phyloP scores from a whole-genome alignment of 2,113 vertebrate species.

The Melierax canorus region DNA sequence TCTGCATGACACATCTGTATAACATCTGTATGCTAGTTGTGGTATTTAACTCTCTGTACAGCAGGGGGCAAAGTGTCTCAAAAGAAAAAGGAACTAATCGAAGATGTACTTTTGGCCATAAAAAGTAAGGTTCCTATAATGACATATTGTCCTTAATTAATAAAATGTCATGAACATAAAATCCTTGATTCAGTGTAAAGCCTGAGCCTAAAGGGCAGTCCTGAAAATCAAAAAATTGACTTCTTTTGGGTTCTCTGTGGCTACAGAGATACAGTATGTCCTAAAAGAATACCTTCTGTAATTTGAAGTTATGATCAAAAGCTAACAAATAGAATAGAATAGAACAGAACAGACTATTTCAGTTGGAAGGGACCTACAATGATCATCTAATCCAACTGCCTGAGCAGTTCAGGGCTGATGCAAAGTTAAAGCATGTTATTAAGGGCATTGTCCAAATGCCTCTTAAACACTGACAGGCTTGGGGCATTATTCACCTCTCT shows the following conservation, averaged over 20 bases:
- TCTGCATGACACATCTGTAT: not conserved
- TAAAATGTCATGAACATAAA: not conserved
- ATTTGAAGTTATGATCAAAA: not conserved
- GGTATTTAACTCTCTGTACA: not conserved
- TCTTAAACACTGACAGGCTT: not conserved
- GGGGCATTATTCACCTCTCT: accelerated
- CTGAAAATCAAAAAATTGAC: not conserved
- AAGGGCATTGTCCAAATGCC: not conserved
- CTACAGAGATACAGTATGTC: not conserved
- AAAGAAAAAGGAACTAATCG: not conserved
- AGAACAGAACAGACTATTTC: not conserved
- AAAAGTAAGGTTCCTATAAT: not conserved
- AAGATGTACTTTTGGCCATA: not conserved
- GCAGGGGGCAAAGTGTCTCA: constrained; percentile 14
- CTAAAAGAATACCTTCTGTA: not conserved
- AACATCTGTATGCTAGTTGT: not conserved
- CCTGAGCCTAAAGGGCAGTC: not conserved
- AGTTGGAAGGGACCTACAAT: not conserved
- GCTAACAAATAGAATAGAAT: not conserved
- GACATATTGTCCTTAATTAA: not conserved
- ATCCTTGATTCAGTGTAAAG: not conserved
- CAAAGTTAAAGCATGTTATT: not conserved
- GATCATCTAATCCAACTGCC: not conserved
- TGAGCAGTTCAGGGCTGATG: not conserved
- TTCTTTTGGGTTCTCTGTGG: not conserved